Evolutionary conservation across 2,888 invertebrate species (phyloP).

Genomic region (Oxytorus armatus): DNA sequence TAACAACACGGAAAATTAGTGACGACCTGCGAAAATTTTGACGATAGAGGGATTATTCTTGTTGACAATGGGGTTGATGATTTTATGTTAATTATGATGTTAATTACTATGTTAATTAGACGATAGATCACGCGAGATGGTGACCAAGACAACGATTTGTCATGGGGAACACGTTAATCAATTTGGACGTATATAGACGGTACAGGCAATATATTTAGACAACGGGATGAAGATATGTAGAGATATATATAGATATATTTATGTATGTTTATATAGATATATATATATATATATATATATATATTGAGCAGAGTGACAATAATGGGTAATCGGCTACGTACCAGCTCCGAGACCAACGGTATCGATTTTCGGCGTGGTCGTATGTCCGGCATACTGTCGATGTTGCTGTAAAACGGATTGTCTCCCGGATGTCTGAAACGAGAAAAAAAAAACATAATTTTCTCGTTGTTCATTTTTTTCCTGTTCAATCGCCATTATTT

Average conservation of each 20-base stretch:
- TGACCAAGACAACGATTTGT: slow-evolving; percentile 56
- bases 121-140: slow-evolving; percentile 52
- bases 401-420: slow-evolving; percentile 99
- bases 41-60: not conserved
- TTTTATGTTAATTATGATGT: slow-evolving; percentile 12
- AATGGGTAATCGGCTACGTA: slow-evolving; percentile 87
- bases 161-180: slow-evolving; percentile 73
- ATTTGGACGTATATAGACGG: slow-evolving; percentile 74
- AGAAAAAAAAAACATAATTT: slow-evolving; percentile 63
- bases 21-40: slow-evolving; percentile 1
- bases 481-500: not conserved
- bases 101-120: not conserved
- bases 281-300: slow-evolving; percentile 52
- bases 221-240: slow-evolving; percentile 51
- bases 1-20: not conserved
- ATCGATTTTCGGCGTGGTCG: slow-evolving; percentile 98
- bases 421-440: slow-evolving; percentile 93
- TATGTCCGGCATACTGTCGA: slow-evolving; percentile 99
- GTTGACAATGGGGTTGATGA: slow-evolving; percentile 30
- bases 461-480: not conserved
- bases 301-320: slow-evolving; percentile 70
- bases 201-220: slow-evolving; percentile 76
- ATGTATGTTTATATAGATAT: too few species aligned
- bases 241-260: slow-evolving; percentile 52
- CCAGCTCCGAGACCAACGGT: slow-evolving; percentile 99